These are phyloP conservation scores for Chymomyza fuscimana DNA, from an alignment of 2,888 invertebrate species.

Conservation along the genomic window DNA sequence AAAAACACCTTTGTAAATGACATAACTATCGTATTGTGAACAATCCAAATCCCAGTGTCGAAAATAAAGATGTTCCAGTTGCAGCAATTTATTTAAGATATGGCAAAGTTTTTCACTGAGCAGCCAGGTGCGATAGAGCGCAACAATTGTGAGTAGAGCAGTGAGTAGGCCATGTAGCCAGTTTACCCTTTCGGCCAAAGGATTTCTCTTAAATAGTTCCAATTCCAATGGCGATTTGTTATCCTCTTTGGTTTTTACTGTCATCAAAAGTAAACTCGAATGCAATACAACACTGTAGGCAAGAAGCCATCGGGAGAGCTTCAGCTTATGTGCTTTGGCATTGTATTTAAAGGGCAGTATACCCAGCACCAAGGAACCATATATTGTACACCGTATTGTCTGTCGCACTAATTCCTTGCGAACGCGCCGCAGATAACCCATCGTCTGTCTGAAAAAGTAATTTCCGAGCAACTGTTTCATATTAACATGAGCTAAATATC, in stretches of 20 bases:
- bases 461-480: not conserved
- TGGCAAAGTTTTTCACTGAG: constrained; percentile 5
- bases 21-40: constrained; percentile 17
- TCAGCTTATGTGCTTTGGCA: constrained; percentile 7
- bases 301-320: constrained; percentile 30
- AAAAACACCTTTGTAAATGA: constrained; percentile 26
- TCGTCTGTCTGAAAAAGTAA: not conserved
- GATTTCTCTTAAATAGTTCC: constrained; percentile 23
- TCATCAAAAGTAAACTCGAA: not conserved
- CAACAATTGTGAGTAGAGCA: not conserved
- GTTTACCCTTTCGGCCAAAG: constrained; percentile 15
- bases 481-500: not conserved
- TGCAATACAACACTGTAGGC: constrained; percentile 35
- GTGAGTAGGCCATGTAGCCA: not conserved
- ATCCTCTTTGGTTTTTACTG: not conserved
- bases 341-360: constrained; percentile 46
- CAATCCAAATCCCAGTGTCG: constrained; percentile 17
- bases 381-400: constrained; percentile 28
- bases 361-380: constrained; percentile 47
- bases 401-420: constrained; percentile 26
- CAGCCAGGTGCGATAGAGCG: constrained; percentile 15
- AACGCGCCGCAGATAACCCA: constrained; percentile 7
- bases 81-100: constrained; percentile 25
- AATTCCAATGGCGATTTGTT: not conserved
- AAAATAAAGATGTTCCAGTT: constrained; percentile 1